These are phyloP conservation scores for Apamea anceps DNA, from an alignment of 2,888 invertebrate genomes.

Conservation along the genomic window DNA sequence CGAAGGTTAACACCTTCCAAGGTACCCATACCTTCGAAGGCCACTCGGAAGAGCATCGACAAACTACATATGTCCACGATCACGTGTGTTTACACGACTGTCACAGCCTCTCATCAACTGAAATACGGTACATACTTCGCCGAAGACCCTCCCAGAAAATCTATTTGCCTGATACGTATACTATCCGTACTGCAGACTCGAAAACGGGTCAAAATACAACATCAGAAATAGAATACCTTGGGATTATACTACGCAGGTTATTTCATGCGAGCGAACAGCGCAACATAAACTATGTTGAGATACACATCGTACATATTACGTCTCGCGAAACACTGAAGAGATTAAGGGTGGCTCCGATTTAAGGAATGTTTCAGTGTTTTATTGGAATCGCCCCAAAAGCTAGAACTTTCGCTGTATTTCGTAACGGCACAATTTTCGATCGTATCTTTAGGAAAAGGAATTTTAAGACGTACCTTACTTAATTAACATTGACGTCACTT, in stretches of 20 bases:
- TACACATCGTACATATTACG: conserved; percentile 48
- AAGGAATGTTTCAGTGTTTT: conserved; percentile 36
- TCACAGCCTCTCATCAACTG: conserved; percentile 27
- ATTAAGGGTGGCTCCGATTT: conserved; percentile 33
- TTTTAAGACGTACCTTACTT: neutral
- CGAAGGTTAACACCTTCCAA: conserved; percentile 64
- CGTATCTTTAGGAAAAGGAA: conserved; percentile 17
- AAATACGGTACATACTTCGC: conserved; percentile 8
- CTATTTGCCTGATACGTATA: conserved; percentile 40
- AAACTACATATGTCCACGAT: conserved; percentile 37
- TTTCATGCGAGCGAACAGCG: conserved; percentile 56
- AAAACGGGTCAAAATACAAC: conserved; percentile 62
- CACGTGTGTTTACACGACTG: conserved; percentile 43
- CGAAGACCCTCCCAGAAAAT: conserved; percentile 35
- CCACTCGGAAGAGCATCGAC: conserved; percentile 44
- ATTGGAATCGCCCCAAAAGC: conserved; percentile 30
- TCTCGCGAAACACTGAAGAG: conserved; percentile 35
- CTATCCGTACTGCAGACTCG: conserved; percentile 42
- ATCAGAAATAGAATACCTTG: conserved; percentile 67
- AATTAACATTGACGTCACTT: conserved; percentile 20
- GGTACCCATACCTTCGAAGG: conserved; percentile 57
- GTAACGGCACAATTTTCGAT: neutral
- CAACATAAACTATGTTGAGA: conserved; percentile 57
- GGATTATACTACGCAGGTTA: conserved; percentile 57
- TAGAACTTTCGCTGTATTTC: conserved; percentile 1